Conservation (phyloP, 2,797 vertebrate genomes). For the Microctenopoma stevenorrisi region DNA sequence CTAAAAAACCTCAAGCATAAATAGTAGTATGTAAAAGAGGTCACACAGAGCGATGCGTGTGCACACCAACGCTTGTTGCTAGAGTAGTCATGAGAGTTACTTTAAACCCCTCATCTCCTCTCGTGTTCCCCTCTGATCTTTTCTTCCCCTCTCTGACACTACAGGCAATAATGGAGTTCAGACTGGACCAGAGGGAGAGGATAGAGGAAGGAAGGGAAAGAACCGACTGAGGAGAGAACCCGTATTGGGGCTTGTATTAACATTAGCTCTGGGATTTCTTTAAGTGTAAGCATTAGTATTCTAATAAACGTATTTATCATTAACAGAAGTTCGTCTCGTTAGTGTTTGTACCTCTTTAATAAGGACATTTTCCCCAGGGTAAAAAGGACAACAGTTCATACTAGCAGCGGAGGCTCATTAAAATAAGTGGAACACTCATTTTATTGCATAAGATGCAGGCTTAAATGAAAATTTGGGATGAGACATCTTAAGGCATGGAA, state of each 20-base stretch:
- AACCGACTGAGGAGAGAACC: slow-evolving; percentile 29
- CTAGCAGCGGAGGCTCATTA: slow-evolving; percentile 62
- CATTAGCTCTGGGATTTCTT: slow-evolving; percentile 48
- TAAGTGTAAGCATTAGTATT: slow-evolving; percentile 40
- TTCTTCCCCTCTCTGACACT: slow-evolving; percentile 37
- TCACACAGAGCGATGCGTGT: slow-evolving; percentile 27
- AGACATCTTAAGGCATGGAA: slow-evolving; percentile 14
- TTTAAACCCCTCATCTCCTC: slow-evolving; percentile 61
- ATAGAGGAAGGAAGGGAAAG: background rate
- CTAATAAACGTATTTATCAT: slow-evolving; percentile 55
- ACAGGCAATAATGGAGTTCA: slow-evolving; percentile 67
- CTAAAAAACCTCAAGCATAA: slow-evolving; percentile 11
- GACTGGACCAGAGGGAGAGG: slow-evolving; percentile 62
- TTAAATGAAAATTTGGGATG: slow-evolving; percentile 33
- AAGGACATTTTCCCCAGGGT: slow-evolving; percentile 29
- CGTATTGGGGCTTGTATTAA: slow-evolving; percentile 46
- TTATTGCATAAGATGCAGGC: slow-evolving; percentile 54
- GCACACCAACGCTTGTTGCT: slow-evolving; percentile 30
- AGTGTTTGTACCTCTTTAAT: slow-evolving; percentile 52
- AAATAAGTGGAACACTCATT: slow-evolving; percentile 54
- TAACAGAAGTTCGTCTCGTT: slow-evolving; percentile 64
- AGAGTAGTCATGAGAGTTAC: slow-evolving; percentile 63
- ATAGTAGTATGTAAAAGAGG: slow-evolving; percentile 38
- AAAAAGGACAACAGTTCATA: slow-evolving; percentile 61
- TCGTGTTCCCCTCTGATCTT: slow-evolving; percentile 47